phyloP scores from a whole-genome alignment of 2,113 vertebrate genomes.

The Copsychus sechellarum region DNA sequence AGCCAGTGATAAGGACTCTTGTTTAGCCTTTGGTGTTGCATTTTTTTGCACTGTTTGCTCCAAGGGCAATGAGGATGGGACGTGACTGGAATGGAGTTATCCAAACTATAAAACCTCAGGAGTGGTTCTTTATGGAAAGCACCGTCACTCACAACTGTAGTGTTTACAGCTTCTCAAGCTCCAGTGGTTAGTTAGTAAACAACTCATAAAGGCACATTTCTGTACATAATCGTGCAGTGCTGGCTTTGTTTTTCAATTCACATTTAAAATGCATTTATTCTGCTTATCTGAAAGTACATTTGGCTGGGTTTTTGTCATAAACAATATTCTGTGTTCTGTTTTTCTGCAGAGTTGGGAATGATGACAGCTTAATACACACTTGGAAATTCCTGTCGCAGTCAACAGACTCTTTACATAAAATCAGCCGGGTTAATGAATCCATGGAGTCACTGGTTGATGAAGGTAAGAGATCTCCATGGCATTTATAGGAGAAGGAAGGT shows the following conservation, averaged over 20 bases:
- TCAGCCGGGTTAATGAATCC: conserved; percentile 90
- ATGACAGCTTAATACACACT: conserved; percentile 86
- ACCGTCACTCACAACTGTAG: background rate
- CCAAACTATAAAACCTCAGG: background rate
- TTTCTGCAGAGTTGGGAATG: conserved; percentile 83
- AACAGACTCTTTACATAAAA: conserved; percentile 94
- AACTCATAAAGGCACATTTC: background rate
- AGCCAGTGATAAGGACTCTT: background rate
- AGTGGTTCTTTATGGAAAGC: background rate
- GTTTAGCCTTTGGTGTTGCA: background rate
- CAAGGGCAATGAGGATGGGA: background rate
- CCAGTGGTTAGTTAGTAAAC: background rate
- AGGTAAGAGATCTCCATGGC: conserved; percentile 74
- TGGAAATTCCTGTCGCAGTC: conserved; percentile 92
- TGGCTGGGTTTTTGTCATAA: background rate
- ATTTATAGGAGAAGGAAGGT: background rate
- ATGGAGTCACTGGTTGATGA: conserved; percentile 93
- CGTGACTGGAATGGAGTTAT: background rate
- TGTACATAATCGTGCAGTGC: accelerated
- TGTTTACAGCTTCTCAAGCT: background rate
- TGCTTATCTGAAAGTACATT: background rate
- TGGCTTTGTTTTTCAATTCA: background rate
- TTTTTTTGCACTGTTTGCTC: background rate
- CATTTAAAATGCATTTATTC: conserved; percentile 1
- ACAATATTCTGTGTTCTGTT: background rate